Base-by-base conservation (phyloP, 2,797 vertebrate genomes). In the Vireo griseus region DNA sequence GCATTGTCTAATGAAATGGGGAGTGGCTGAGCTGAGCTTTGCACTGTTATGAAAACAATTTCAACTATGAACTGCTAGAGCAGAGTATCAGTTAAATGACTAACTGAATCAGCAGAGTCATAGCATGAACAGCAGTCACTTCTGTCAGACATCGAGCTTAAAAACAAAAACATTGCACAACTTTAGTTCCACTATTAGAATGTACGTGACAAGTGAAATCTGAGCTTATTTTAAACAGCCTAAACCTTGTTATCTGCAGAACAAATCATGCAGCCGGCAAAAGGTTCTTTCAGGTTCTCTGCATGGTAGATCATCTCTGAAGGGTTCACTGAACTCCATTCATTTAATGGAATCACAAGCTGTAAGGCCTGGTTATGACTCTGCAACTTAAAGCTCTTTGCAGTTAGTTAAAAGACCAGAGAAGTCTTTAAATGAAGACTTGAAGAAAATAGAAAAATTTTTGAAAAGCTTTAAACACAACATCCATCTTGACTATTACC, bases 161-260 rank as follows among this genome's bases (percentile, higher is more conserved):
- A 72, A 72, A 93, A 88, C 65, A 93, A 80, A 71, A 92, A 76
- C 10, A 84, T 47, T 86, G 68, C 54, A 75, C 58, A 94, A 78
- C 45, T 74, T 79, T 14, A 84, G 81, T 58, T 82, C 71, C 51
- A 54, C 77, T 35, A 51, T 22, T n/a, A 68, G 28, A 63, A 80
- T 7, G 22, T 6, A 61, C 5, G 1, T 59, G 67, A 42, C 82
- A 61, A 69, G 83, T 63, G 48, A 90, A 86, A 88, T 69, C 55
- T 35, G 84, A 90, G 42, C 50, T 67, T n/a, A 47, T 33, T 92
- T 93, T 77, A 65, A 79, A 72, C 50, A 86, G 44, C 26, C 28
- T 61, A 57, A 78, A 35, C 10, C 47, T 84, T 0, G 0, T 35
- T 42, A 61, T 82, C 66, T 62, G 47, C 58, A 73, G 21, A 33